phyloP scores from a whole-genome alignment of 2,797 vertebrate genomes.

The Graptemys geographica region DNA sequence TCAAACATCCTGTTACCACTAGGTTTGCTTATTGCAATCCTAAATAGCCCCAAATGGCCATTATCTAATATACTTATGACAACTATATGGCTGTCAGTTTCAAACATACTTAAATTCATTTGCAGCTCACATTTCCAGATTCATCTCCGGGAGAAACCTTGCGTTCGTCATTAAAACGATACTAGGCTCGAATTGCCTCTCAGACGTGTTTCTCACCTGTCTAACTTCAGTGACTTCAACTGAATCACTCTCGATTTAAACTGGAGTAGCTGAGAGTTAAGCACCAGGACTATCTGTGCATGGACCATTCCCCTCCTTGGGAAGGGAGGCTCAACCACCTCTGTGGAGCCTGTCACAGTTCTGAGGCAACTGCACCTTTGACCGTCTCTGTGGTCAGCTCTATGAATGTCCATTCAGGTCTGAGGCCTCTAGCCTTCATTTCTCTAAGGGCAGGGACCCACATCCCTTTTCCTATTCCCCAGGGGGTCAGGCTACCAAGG shows the following conservation, averaged over 20 bases:
- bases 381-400: no score
- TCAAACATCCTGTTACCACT: background rate
- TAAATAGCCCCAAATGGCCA: background rate
- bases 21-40: background rate
- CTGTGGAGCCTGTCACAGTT: background rate
- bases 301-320: background rate
- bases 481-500: no score
- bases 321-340: background rate
- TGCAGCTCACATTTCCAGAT: background rate
- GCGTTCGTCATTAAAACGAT: background rate
- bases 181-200: no score
- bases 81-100: background rate
- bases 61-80: background rate
- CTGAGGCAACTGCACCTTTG: background rate
- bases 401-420: no score
- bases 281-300: background rate
- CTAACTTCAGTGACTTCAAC: background rate
- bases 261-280: background rate
- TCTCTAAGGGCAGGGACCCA: no score
- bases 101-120: background rate
- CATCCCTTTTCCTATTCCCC: no score
- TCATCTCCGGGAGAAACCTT: background rate
- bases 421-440: no score
- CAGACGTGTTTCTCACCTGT: background rate
- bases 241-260: background rate